Percentiles rank a stretch among this genome's conserved stretches.
phyloP scores from a whole-genome alignment of 2,797 vertebrate genomes.

The Coendou prehensilis region DNA sequence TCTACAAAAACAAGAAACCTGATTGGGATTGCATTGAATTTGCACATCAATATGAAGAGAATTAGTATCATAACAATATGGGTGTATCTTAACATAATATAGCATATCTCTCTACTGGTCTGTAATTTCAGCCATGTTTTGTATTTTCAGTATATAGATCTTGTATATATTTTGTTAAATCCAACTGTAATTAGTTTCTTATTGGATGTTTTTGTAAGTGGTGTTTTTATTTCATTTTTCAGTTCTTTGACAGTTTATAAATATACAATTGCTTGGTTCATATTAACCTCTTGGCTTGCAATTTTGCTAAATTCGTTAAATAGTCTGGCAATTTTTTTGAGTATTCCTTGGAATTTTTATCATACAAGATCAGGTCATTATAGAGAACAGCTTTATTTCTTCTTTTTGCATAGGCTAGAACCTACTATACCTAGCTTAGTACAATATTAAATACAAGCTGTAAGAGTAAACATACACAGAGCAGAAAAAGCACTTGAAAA shows the following conservation, averaged over 20 bases:
- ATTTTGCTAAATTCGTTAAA: not conserved
- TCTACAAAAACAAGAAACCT: slow-evolving; percentile 34
- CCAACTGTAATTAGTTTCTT: slow-evolving; percentile 29
- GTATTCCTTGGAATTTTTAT: not conserved
- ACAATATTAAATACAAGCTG: not conserved
- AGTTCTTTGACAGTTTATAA: not conserved
- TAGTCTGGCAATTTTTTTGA: not conserved
- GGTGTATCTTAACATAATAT: not conserved
- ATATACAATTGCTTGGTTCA: slow-evolving; percentile 3
- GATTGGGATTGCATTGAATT: not conserved
- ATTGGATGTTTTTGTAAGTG: not conserved
- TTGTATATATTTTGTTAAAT: not conserved
- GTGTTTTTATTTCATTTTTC: not conserved
- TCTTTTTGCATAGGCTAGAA: not conserved
- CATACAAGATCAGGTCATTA: not conserved
- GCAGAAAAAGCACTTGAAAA: not conserved
- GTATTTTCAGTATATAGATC: not conserved
- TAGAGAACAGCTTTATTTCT: slow-evolving; percentile 19
- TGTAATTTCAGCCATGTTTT: slow-evolving; percentile 18
- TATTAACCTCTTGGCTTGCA: slow-evolving; percentile 25
- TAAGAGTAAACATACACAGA: not conserved
- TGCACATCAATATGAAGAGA: not conserved
- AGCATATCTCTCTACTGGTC: not conserved
- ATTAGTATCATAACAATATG: slow-evolving; percentile 20
- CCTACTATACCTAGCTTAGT: not conserved